Base-by-base conservation (phyloP, 1,140 invertebrate species). In the Drosophila setifemur region DNA sequence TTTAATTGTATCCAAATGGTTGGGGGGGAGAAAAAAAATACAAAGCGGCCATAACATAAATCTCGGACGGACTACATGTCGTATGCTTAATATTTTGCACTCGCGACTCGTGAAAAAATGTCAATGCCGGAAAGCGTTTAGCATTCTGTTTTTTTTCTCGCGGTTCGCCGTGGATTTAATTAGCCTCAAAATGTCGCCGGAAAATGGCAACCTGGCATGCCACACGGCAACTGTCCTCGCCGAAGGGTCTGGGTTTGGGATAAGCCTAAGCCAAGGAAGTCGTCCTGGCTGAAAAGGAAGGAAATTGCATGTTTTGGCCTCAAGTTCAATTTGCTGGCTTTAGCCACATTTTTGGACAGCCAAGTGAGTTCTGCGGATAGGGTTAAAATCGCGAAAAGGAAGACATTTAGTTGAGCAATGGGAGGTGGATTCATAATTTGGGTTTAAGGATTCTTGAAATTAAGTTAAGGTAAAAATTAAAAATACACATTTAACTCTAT, bases 51-150 rank as follows among this genome's bases (percentile, higher is more conserved):
- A 68, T 82, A 43, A 83, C 73, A 83, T 82, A 83, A 82, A 83
- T 82, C 71, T 70, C 21, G 26, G 12, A 39, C 44, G 76, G 40
- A 19, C 44, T 11, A 81, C 77, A 49, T 44, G 77, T 70, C 72
- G 77, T 82, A 82, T 82, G 77, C 77, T 74, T 81, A 76, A 81
- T 82, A 82, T 76, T 66, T 75, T 68, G 43, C 39, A 45, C 43
- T 45, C 28, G 52, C 48, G 28, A 12, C 25, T 40, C 5, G 33
- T 28, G 19, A n/a, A 78, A 55, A 79, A 76, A 82, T 85, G 79
- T 85, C 79, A 85, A 79, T 86, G 71, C 79, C 81, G 81, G 81
- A 86, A 86, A 81, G 40, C 66, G 75, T 79, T 85, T 85, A 79
- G 75, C 81, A 83, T 83, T 78, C 47, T 31, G 28, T 61, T 55